A percentile compares a stretch with the other conserved stretches of the same genome.
These are phyloP conservation scores for Psilanteris sp. DNA, from an alignment of 1,140 invertebrate genomes.

Conservation along the genomic window DNA sequence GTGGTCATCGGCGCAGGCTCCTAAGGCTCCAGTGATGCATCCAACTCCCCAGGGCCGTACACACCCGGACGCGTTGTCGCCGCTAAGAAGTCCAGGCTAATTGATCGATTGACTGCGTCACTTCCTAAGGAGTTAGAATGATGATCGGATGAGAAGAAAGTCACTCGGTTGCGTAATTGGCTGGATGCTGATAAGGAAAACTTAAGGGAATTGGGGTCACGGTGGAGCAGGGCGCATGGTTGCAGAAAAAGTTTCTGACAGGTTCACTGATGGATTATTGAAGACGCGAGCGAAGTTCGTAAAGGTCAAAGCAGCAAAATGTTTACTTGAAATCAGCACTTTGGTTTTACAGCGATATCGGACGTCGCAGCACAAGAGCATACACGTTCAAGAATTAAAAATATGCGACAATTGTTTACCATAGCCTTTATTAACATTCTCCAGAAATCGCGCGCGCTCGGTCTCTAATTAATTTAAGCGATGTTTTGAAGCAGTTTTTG, in stretches of 20 bases:
- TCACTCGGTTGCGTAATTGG: slow-evolving; percentile 7
- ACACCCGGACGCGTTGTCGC: neutral
- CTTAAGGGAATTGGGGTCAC: neutral
- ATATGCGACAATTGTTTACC: too few relatives aligned
- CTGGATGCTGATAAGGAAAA: neutral
- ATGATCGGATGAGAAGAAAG: neutral
- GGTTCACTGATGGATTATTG: neutral
- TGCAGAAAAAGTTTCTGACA: slow-evolving; percentile 1
- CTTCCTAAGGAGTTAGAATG: neutral
- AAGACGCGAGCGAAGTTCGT: neutral
- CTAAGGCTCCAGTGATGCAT: slow-evolving; percentile 13
- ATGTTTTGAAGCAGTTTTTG: too few relatives aligned
- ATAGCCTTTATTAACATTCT: too few relatives aligned
- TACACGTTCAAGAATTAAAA: too few relatives aligned
- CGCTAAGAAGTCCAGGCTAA: slow-evolving; percentile 10
- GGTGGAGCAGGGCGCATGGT: slow-evolving; percentile 11
- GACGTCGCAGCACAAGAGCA: too few relatives aligned
- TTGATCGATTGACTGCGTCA: slow-evolving; percentile 26
- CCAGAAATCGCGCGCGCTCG: too few relatives aligned
- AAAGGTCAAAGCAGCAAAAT: neutral
- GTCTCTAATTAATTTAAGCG: too few relatives aligned
- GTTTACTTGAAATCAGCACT: too few relatives aligned
- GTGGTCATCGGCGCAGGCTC: slow-evolving; percentile 26
- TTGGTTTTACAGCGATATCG: too few relatives aligned
- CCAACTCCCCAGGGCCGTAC: slow-evolving; percentile 17